Evolutionary conservation across 1,140 invertebrate species (phyloP).

Genomic region (Anoplolepis gracilipes): DNA sequence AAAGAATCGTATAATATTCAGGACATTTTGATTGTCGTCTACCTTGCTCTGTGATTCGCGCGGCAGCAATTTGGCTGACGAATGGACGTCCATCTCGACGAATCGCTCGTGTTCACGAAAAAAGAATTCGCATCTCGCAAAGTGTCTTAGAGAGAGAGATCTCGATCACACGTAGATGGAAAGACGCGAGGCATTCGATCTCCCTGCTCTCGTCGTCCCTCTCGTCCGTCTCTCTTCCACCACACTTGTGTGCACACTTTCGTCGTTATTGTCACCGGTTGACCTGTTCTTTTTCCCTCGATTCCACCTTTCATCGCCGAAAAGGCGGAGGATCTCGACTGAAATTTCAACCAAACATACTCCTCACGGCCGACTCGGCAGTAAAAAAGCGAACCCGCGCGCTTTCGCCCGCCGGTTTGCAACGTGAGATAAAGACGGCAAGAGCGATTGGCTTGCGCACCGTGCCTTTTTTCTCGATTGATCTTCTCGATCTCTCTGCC

Average conservation of each 20-base stretch:
- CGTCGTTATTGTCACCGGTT: slow-evolving; percentile 64
- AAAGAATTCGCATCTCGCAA: slow-evolving; percentile 27
- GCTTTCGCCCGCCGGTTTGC: slow-evolving; percentile 63
- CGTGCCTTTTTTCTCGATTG: slow-evolving; percentile 64
- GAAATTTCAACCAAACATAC: slow-evolving; percentile 81
- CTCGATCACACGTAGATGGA: slow-evolving; percentile 54
- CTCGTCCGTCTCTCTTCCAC: slow-evolving; percentile 25
- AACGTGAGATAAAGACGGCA: slow-evolving; percentile 77
- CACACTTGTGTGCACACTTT: slow-evolving; percentile 51
- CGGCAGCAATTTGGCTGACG: neutral
- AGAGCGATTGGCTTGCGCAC: slow-evolving; percentile 67
- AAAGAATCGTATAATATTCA: neutral
- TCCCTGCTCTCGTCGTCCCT: neutral
- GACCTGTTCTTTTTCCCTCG: slow-evolving; percentile 61
- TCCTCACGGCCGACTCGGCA: slow-evolving; percentile 68
- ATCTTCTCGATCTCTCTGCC: slow-evolving; percentile 43
- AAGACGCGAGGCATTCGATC: slow-evolving; percentile 54
- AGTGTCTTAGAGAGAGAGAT: slow-evolving; percentile 19
- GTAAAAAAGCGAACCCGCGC: slow-evolving; percentile 74
- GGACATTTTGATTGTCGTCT: neutral
- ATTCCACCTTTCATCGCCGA: slow-evolving; percentile 59
- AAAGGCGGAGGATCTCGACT: slow-evolving; percentile 66
- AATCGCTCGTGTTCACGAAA: slow-evolving; percentile 1
- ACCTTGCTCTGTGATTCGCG: neutral
- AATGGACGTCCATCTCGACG: neutral